A percentile compares a stretch with the other conserved stretches of the same genome.
Evolutionary conservation across 2,113 vertebrate genomes (phyloP).

Genomic region (Hemiscyllium ocellatum): DNA sequence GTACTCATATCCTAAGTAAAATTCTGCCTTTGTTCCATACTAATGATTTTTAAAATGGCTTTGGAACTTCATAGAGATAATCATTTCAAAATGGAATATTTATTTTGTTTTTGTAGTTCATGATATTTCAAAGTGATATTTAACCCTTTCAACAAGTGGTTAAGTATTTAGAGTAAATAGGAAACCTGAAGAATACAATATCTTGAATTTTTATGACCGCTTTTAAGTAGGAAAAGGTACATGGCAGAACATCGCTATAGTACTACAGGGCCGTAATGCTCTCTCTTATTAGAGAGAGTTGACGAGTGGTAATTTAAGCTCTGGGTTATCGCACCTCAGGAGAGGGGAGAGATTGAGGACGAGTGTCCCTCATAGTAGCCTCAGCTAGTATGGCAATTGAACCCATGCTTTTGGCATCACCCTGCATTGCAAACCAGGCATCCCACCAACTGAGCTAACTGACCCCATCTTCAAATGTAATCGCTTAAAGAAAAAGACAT

Average conservation of each 20-base stretch:
- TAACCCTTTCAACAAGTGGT: neutral
- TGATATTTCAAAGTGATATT: neutral
- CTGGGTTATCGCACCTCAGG: too few relatives aligned
- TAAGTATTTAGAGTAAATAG: neutral
- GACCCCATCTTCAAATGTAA: neutral
- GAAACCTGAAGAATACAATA: neutral
- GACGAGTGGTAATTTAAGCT: too few relatives aligned
- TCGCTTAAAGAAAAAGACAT: too few relatives aligned
- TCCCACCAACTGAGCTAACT: too few relatives aligned
- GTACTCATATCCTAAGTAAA: neutral
- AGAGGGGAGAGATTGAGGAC: too few relatives aligned
- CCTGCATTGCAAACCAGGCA: too few relatives aligned
- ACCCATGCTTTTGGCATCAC: too few relatives aligned
- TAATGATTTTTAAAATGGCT: neutral
- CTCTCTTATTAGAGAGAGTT: too few relatives aligned
- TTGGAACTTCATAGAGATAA: too few relatives aligned
- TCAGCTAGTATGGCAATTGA: too few relatives aligned
- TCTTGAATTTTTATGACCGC: neutral
- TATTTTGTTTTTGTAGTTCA: neutral
- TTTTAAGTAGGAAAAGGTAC: neutral
- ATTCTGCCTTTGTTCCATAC: neutral
- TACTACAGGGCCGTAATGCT: too few relatives aligned
- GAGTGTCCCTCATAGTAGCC: too few relatives aligned
- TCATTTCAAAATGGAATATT: neutral
- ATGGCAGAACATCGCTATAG: neutral